Conservation (phyloP, 2,797 vertebrate genomes). For the Aeoliscus strigatus region DNA sequence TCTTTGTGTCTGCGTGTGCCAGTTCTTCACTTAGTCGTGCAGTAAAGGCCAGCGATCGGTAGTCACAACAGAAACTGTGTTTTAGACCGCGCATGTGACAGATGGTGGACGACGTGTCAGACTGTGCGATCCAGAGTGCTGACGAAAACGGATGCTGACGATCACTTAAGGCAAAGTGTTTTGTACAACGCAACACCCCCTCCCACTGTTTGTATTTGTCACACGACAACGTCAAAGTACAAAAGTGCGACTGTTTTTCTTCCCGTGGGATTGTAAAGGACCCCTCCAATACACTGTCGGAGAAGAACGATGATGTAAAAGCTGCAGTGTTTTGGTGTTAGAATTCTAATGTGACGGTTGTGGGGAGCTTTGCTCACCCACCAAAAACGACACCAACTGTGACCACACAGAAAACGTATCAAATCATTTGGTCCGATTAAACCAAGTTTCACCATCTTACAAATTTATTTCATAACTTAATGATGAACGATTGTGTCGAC, state of each 20-base stretch:
- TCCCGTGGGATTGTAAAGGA: no score
- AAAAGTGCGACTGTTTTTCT: conserved; percentile 10
- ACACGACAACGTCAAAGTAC: conserved; percentile 7
- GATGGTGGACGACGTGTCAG: conserved; percentile 40
- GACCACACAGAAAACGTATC: no score
- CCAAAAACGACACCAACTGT: no score
- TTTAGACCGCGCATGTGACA: conserved; percentile 41
- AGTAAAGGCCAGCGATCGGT: conserved; percentile 28
- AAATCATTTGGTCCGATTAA: no score
- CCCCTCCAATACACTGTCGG: no score
- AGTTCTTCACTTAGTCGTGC: conserved; percentile 30
- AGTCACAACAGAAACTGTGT: conserved; percentile 30
- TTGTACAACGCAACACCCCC: conserved; percentile 23
- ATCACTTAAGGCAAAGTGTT: conserved; percentile 24
- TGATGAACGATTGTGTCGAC: no score
- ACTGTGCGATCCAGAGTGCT: conserved; percentile 24
- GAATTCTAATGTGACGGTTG: no score
- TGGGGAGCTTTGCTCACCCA: no score
- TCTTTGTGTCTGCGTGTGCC: conserved; percentile 19
- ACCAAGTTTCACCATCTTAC: no score
- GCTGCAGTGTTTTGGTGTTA: no score
- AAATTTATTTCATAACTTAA: no score
- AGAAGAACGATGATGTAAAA: conserved; percentile 3
- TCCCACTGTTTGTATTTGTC: conserved; percentile 33
- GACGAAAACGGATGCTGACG: conserved; percentile 34